Conservation (phyloP, 2,113 vertebrate species). For the Phaethon lepturus region DNA sequence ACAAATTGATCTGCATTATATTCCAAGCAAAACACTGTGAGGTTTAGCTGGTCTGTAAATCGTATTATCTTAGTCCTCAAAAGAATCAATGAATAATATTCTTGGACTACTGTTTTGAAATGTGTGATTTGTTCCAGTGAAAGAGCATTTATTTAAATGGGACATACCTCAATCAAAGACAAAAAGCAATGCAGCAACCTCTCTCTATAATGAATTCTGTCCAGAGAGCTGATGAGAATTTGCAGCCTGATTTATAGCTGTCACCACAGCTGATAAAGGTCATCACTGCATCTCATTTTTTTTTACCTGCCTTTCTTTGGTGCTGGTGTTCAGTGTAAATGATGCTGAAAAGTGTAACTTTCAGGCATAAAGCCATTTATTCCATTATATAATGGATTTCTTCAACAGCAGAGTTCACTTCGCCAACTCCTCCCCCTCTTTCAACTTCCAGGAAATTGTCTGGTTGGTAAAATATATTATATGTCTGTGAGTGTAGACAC, state of each 20-base stretch:
- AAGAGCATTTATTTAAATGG: conserved; percentile 35
- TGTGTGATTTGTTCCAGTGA: background rate
- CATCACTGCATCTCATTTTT: conserved; percentile 68
- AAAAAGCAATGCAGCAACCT: conserved; percentile 39
- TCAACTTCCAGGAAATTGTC: background rate
- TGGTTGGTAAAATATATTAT: background rate
- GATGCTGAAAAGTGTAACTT: conserved; percentile 31
- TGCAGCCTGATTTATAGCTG: conserved; percentile 75
- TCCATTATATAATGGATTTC: conserved; percentile 14
- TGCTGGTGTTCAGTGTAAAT: background rate
- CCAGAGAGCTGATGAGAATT: conserved; percentile 58
- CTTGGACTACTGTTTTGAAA: conserved; percentile 24
- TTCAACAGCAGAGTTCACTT: conserved; percentile 20
- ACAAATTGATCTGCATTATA: conserved; percentile 35
- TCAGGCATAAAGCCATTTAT: conserved; percentile 21
- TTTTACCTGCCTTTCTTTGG: conserved; percentile 37
- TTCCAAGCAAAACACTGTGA: conserved; percentile 21
- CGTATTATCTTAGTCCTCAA: background rate
- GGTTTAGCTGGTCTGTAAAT: background rate
- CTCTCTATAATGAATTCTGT: conserved; percentile 71
- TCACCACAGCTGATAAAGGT: conserved; percentile 75
- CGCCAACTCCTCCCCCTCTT: background rate
- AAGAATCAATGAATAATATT: conserved; percentile 26
- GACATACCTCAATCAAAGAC: conserved; percentile 53
- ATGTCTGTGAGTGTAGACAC: background rate